Base-by-base conservation (phyloP, 2,113 vertebrate genomes). In the Microtus montanus region DNA sequence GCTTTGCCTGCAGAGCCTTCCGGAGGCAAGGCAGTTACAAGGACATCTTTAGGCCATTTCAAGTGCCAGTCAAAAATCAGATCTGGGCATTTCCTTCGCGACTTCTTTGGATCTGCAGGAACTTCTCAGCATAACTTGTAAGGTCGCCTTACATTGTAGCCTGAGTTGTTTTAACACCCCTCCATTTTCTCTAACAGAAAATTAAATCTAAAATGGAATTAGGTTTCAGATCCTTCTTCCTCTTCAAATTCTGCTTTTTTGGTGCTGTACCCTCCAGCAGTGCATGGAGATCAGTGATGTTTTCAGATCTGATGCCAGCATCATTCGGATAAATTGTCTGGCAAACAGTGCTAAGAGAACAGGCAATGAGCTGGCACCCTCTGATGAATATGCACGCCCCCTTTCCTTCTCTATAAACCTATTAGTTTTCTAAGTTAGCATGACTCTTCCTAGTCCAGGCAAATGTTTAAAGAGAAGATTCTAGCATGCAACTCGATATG, bases 231-330 rank as follows among this genome's bases (percentile, higher is more conserved):
- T 97, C 96, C 91, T 93, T 97, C 86, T 68, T 94, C 88, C 94
- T 97, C 98, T 98, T 97, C 70, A 96, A 97, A 95, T 89, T 63
- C 87, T 75, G 95, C 89, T 86, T 54, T 87, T 97, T 97, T 97
- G 94, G 90, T 63, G 95, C 90, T 91, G 64, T 97, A 85, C 83
- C 96, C 95, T 97, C 93, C 93, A 97, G 96, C 96, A 96, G 93
- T 94, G 94, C 93, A 96, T 96, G 90, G 94, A 96, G 89, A 97
- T 97, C 96, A 97, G 96, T 97, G 96, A 95, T 82, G 97, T 95
- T 97, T 98, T 98, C 95, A 98, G 95, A 98, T 98, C 97, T 94
- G 92, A 78, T 94, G 97, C 97, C 98, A 98, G 95, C 85, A 98
- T 97, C 93, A 97, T 92, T 97, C 97, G 97, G 33, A 35, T 87